Evolutionary conservation across 2,888 invertebrate species (phyloP), one percentile per base, ranked within the genome.

Genomic region (Psylliodes chrysocephalus): DNA sequence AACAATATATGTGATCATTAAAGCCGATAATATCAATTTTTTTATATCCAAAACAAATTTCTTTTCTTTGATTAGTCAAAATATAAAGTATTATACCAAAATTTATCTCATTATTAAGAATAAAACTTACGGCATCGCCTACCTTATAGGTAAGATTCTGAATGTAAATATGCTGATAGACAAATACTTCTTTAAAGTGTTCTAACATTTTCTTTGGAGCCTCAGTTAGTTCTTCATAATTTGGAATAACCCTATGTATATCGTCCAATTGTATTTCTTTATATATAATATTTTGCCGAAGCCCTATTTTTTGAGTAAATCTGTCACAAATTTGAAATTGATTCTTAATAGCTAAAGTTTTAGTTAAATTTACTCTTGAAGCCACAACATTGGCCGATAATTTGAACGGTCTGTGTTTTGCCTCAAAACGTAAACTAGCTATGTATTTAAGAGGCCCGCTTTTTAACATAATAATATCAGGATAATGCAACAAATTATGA

Each of bases 301-400:
- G 33, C 17, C 52, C 35, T 10, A 8, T 30, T 33, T 52, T 19
- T 5, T 17, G 18, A 33, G 33, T 17, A 15, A 42, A 42, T 19
- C 14, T 38, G 10, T 42, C 44, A 17, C 44, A 44, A 8, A 44
- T 15, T 10, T 56, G 17, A n/a, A 56, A 44, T 17, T 46, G 55
- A 28, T 56, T 19, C 38, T 46, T 56, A n/a, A 42, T 56, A 14
- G 55, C 44, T 18, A 56, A 35, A 7, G 55, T 56, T 44, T 44
- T 44, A 10, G 44, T 44, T n/a, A 44, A 25, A 25, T 56, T 56
- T 7, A 42, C 28, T 30, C 44, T 42, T 19, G 55, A 56, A 28
- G 44, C 46, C 4, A 44, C 44, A 19, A 17, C 30, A 55, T 55
- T 55, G 15, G 44, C 55, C 2, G 30, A 19, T n/a, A 42, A 42